Evolutionary conservation across 1,140 invertebrate species (phyloP), one percentile per base, ranked within the genome.

Genomic region (Drosophila trapezifrons): DNA sequence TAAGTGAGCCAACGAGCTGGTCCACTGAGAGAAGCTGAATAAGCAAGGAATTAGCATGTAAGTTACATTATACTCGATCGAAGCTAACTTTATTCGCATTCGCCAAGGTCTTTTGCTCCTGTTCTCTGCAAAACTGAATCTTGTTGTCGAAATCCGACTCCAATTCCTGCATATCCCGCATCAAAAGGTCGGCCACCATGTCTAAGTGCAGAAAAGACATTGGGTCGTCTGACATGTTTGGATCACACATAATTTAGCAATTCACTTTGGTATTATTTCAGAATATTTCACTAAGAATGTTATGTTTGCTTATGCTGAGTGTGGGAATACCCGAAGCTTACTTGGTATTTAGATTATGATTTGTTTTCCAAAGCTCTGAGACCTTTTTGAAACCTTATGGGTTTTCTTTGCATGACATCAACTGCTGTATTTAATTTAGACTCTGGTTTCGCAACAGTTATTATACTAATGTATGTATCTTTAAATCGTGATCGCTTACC

Each of bases 141-240:
- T 87, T 80, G 1, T 2, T 55, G 8, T 74, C 45, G 20, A 87
- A 87, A 2, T 83, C 69, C 2, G n/a, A 32, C 37, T 46, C 46
- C 2, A 73, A 5, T 18, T 89, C 80, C 3, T 54, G 38, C 1
- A 49, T 40, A 2, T 82, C 77, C 0, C 51, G 57, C 42, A 60
- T 10, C 32, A 89, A 63, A 56, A 74, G n/a, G 17, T 54, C 52
- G 4, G 66, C 29, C 42, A 89, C 15, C 47, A 83, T 55, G 35
- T 78, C 62, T 3, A 87, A 37, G 20, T 75, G 27, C 38, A 72
- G 35, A 37, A 89, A 89, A 2, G 64, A 38, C 76, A 74, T 65
- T 1, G 76, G 56, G 7, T 70, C 71, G 4, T 43, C 71, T 10
- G 59, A 46, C 13, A 40, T 38, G 15, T 40, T 42, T 17, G 35